These are phyloP conservation scores for Sycophila texana DNA, from an alignment of 2,888 invertebrate species.

Conservation along the genomic window DNA sequence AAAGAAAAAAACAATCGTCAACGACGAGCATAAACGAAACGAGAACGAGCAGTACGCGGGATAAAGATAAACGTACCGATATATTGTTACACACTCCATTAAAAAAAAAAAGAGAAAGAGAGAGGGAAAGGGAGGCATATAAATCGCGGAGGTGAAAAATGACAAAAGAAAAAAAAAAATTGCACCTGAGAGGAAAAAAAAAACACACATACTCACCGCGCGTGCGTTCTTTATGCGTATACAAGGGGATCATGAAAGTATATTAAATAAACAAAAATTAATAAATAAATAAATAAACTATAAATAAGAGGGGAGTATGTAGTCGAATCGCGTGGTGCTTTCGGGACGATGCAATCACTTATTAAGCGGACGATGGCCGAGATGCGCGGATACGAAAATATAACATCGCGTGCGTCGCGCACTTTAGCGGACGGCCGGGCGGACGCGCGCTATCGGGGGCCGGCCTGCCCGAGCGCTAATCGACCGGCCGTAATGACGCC, in stretches of 20 bases:
- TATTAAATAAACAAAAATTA: slow-evolving; percentile 8
- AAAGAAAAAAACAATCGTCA: background rate
- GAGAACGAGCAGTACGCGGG: background rate
- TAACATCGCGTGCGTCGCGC: background rate
- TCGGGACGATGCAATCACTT: slow-evolving; percentile 58
- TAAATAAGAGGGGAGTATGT: background rate
- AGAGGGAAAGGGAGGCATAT: too few species aligned
- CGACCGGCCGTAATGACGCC: background rate
- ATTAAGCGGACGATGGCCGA: slow-evolving; percentile 35
- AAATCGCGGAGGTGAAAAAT: too few species aligned
- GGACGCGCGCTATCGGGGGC: background rate
- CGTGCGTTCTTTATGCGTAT: slow-evolving; percentile 39
- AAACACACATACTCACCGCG: background rate
- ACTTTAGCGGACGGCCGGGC: slow-evolving; percentile 13
- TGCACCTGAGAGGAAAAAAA: too few species aligned
- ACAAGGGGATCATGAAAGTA: slow-evolving; percentile 64
- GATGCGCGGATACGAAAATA: background rate
- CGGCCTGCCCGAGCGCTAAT: background rate
- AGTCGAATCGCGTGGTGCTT: slow-evolving; percentile 61
- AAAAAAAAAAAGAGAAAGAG: too few species aligned
- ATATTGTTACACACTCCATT: background rate
- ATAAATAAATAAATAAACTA: too few species aligned
- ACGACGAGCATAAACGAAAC: background rate
- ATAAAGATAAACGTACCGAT: slow-evolving; percentile 13
- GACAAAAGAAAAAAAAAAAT: too few species aligned